Percentiles rank a stretch among this genome's conserved stretches.
These are phyloP conservation scores for Pteruthius melanotis DNA, from an alignment of 2,113 vertebrate genomes.

Conservation along the genomic window DNA sequence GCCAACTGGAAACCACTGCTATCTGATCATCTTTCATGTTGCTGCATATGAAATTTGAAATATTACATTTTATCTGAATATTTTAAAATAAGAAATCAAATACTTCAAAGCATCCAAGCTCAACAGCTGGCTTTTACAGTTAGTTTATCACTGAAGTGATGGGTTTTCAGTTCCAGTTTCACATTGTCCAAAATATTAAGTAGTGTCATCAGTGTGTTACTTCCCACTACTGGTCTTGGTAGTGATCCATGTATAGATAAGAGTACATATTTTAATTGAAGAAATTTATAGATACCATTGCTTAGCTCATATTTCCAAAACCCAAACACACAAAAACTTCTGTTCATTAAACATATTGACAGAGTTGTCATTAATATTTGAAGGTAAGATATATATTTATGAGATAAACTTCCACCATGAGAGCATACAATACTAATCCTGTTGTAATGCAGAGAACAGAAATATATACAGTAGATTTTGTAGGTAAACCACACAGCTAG, in stretches of 20 bases:
- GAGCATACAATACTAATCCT: background rate
- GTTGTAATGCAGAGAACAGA: background rate
- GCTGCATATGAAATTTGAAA: background rate
- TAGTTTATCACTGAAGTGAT: background rate
- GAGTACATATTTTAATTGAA: constrained; percentile 32
- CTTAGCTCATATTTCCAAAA: background rate
- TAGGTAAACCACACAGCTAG: background rate
- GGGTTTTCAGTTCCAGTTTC: background rate
- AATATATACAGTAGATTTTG: background rate
- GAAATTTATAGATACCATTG: background rate
- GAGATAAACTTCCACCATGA: background rate
- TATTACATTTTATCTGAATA: background rate
- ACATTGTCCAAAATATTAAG: background rate
- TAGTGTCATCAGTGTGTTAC: background rate
- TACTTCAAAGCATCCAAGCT: background rate
- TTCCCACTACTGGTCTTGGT: background rate
- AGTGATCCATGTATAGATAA: background rate
- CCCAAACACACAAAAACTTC: background rate
- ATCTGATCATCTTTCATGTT: background rate
- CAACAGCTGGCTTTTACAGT: background rate
- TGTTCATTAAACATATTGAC: background rate
- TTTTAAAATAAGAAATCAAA: background rate
- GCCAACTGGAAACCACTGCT: background rate
- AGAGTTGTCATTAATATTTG: background rate
- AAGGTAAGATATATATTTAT: too few relatives aligned